Percentiles rank a stretch among this genome's conserved stretches.
These are phyloP conservation scores for Montipora cactus DNA, from an alignment of 64 coral and sea anemone species.

Conservation along the genomic window DNA sequence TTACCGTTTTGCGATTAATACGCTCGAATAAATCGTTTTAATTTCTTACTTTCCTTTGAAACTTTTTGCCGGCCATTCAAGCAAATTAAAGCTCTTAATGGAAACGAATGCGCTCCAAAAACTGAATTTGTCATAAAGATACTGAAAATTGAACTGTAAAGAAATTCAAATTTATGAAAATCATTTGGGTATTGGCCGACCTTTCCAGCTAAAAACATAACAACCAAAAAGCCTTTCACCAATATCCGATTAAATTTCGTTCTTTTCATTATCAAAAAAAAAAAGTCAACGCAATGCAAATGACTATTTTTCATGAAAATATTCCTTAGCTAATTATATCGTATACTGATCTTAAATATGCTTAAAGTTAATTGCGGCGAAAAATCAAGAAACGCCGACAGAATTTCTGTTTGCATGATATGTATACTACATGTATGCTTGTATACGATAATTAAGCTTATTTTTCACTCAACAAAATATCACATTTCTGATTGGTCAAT, in stretches of 20 bases:
- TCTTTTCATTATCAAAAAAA: conserved; percentile 7
- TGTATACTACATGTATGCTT: too few relatives aligned
- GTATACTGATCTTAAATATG: neutral
- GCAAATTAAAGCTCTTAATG: too few relatives aligned
- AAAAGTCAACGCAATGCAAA: neutral
- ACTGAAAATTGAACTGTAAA: neutral
- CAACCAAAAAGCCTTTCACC: neutral
- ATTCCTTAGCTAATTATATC: conserved; percentile 4
- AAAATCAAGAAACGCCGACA: neutral
- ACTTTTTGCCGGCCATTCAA: too few relatives aligned
- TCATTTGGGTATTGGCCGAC: neutral
- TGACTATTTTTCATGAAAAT: conserved; percentile 6
- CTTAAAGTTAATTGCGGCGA: neutral
- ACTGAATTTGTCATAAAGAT: too few relatives aligned
- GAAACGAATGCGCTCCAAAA: too few relatives aligned
- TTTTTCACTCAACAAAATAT: too few relatives aligned
- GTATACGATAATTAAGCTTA: too few relatives aligned
- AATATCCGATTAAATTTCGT: conserved; percentile 7
- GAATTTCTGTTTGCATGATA: neutral
- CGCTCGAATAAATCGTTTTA: too few relatives aligned
- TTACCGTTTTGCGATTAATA: too few relatives aligned
- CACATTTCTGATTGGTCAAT: too few relatives aligned
- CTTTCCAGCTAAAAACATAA: neutral
- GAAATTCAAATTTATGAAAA: too few relatives aligned
- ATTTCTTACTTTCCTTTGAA: too few relatives aligned